A percentile compares a stretch with the other conserved stretches of the same genome.
Conservation (phyloP, 2,797 vertebrate genomes). For the Brachyalestes nurse region DNA sequence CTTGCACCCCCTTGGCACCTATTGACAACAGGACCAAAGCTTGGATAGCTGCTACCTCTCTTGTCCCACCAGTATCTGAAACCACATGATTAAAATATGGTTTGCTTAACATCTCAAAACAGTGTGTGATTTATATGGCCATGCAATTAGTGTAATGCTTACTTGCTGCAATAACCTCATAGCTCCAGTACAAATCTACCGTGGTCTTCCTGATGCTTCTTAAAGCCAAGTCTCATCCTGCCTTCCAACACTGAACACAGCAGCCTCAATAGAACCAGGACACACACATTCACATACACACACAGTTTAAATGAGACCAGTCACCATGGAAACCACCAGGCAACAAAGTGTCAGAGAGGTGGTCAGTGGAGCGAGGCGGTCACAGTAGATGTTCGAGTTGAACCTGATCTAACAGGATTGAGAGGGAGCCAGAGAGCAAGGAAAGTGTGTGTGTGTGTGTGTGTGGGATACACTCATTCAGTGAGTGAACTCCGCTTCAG, state of each 20-base stretch:
- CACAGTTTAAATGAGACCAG: conserved; percentile 30
- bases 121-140: too few relatives aligned
- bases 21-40: too few relatives aligned
- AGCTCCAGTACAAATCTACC: too few relatives aligned
- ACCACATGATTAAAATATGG: too few relatives aligned
- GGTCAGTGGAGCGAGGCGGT: conserved; percentile 49
- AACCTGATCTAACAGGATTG: conserved; percentile 39
- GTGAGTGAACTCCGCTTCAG: conserved; percentile 14
- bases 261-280: conserved; percentile 19
- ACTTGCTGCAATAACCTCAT: too few relatives aligned
- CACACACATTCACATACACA: conserved; percentile 27
- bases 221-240: conserved; percentile 20
- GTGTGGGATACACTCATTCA: neutral
- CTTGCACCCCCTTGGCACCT: too few relatives aligned
- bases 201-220: conserved; percentile 10
- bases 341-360: conserved; percentile 36
- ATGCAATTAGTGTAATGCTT: too few relatives aligned
- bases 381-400: conserved; percentile 40
- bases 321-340: conserved; percentile 54
- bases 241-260: conserved; percentile 23
- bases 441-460: conserved; percentile 14
- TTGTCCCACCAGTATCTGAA: too few relatives aligned
- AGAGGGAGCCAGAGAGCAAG: neutral
- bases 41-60: too few relatives aligned
- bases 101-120: too few relatives aligned